Evolutionary conservation across 2,797 vertebrate genomes (phyloP), one percentile per base, ranked within the genome.

Genomic region (Cetoscarus ocellatus): DNA sequence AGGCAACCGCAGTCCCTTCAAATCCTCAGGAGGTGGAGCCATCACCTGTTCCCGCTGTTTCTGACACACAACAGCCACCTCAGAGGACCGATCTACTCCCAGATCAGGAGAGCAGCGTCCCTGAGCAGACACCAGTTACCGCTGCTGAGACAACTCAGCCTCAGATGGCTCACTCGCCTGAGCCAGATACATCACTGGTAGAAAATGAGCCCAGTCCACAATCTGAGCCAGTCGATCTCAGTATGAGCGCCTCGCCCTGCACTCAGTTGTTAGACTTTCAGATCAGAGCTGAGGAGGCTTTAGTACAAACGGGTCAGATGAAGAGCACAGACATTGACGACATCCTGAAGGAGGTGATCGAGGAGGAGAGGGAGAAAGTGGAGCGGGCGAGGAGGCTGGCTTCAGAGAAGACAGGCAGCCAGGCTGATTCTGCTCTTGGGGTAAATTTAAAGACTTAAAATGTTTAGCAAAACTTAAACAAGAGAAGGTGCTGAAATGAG

Each of bases 141-240:
- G 3, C 35, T 56, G 55, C 85, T 74, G 81, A 87, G 77, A 17
- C 0, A 34, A 67, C 44, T 6, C 84, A 35, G 81, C 84, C 63
- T 67, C 49, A 64, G 57, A 77, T n/a, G 3, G 54, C 64, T 0
- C 9, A 35, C 14, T 64, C 85, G 54, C 51, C 82, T 8, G 89
- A 86, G 67, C 75, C 88, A 1, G 84, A 91, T 51, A 73, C 83
- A 59, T 73, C 59, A 0, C 71, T 86, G 55, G 86, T 88, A 8
- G 77, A 89, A 43, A 82, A 88, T 13, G 89, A 92, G 43, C 91
- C 91, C 64, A 86, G 88, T 85, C 89, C 91, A 14, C 93, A 91
- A 48, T 66, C 80, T 10, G 36, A 92, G 67, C 86, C 88, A 0
- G 12, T 87, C 11, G 87, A 94, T 60, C 74, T 82, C 17, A 73